Evolutionary conservation across 2,797 vertebrate species (phyloP).

Genomic region (Pyrocephalus nanus): DNA sequence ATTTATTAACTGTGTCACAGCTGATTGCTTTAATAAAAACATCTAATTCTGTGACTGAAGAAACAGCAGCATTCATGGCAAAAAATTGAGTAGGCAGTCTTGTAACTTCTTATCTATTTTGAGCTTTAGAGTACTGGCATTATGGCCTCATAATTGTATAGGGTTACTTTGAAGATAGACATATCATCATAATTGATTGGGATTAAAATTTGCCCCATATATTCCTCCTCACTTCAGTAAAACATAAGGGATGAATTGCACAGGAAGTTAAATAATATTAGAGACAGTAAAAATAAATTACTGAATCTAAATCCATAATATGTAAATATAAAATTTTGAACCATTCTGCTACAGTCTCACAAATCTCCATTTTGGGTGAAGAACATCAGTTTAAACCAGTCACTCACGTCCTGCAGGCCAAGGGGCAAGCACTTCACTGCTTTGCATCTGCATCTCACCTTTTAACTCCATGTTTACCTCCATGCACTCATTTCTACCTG

Average conservation of each 20-base stretch:
- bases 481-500: not conserved
- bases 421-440: not conserved
- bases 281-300: not conserved
- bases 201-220: not conserved
- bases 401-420: fast-evolving
- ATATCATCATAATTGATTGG: not conserved
- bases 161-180: not conserved
- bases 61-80: not conserved
- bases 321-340: not conserved
- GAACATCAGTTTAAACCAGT: not conserved
- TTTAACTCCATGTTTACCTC: not conserved
- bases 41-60: not conserved
- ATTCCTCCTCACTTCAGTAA: not conserved
- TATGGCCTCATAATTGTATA: not conserved
- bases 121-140: not conserved
- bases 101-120: not conserved
- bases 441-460: not conserved
- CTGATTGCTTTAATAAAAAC: not conserved
- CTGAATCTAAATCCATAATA: not conserved
- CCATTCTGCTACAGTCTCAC: not conserved
- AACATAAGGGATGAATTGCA: not conserved
- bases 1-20: not conserved
- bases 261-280: not conserved
- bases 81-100: not conserved
- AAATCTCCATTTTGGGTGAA: not conserved